A percentile compares a stretch with the other conserved stretches of the same genome.
These are phyloP conservation scores for Frankliniella intonsa DNA, from an alignment of 2,888 invertebrate species.

Conservation along the genomic window DNA sequence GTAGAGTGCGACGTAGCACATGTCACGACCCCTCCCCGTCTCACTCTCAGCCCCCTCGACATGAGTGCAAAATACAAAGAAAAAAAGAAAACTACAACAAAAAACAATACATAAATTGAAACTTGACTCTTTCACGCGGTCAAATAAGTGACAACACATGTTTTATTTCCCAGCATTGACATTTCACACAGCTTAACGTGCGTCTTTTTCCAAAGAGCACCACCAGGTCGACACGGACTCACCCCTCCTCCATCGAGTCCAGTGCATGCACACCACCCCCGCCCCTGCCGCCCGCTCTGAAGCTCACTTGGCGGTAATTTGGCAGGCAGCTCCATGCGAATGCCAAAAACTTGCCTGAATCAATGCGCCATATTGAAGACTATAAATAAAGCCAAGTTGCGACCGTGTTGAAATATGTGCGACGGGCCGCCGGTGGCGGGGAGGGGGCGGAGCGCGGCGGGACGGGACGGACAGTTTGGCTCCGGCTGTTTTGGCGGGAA, in stretches of 20 bases:
- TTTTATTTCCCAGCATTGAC: too few relatives aligned
- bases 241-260: too few relatives aligned
- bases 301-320: slow-evolving; percentile 2
- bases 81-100: too few relatives aligned
- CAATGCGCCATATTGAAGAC: slow-evolving; percentile 25
- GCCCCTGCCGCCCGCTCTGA: neutral
- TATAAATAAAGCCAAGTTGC: slow-evolving; percentile 27
- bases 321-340: slow-evolving; percentile 21
- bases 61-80: too few relatives aligned
- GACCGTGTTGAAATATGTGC: slow-evolving; percentile 18
- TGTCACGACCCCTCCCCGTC: neutral
- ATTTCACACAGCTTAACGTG: too few relatives aligned
- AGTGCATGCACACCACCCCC: neutral
- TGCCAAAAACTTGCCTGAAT: slow-evolving; percentile 12
- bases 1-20: too few relatives aligned
- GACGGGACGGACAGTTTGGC: neutral
- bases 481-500: neutral
- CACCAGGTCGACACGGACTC: too few relatives aligned
- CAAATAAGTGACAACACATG: too few relatives aligned
- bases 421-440: neutral
- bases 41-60: neutral
- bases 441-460: neutral
- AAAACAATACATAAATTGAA: too few relatives aligned
- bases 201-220: too few relatives aligned
- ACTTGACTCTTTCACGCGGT: too few relatives aligned